Percentiles rank a stretch among this genome's conserved stretches.
phyloP scores from a whole-genome alignment of 2,888 invertebrate genomes.

The Leptopilina myrica region DNA sequence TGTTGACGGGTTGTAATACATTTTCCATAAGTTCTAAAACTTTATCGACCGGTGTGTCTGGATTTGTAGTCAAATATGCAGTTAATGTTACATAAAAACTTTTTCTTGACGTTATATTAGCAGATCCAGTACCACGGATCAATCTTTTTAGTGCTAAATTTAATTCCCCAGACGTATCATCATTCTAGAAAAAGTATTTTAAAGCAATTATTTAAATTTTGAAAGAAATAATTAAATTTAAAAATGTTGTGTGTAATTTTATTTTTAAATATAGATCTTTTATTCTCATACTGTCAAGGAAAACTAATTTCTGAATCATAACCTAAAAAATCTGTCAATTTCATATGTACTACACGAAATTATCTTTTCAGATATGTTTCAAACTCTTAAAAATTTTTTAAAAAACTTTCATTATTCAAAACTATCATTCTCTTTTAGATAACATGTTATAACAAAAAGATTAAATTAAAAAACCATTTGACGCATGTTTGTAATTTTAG shows the following conservation, averaged over 20 bases:
- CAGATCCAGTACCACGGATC: constrained; percentile 85
- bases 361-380: neutral
- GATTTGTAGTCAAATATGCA: constrained; percentile 79
- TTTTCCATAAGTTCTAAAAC: constrained; percentile 81
- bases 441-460: neutral
- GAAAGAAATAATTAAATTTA: constrained; percentile 21
- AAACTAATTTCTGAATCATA: constrained; percentile 23
- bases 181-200: constrained; percentile 77
- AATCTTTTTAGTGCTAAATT: constrained; percentile 84
- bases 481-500: constrained; percentile 12
- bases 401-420: neutral
- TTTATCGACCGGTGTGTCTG: constrained; percentile 78
- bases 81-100: constrained; percentile 85
- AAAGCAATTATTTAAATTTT: neutral
- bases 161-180: constrained; percentile 78
- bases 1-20: constrained; percentile 81
- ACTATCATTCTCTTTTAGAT: neutral
- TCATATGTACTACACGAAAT: neutral
- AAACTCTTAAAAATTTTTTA: neutral
- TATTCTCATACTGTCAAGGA: neutral
- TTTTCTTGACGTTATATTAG: constrained; percentile 80
- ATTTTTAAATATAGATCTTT: neutral
- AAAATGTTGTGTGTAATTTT: neutral
- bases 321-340: neutral
- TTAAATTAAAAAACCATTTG: constrained; percentile 11